Conservation (phyloP, 2,113 vertebrate species). For the Sarotherodon lohbergeri region DNA sequence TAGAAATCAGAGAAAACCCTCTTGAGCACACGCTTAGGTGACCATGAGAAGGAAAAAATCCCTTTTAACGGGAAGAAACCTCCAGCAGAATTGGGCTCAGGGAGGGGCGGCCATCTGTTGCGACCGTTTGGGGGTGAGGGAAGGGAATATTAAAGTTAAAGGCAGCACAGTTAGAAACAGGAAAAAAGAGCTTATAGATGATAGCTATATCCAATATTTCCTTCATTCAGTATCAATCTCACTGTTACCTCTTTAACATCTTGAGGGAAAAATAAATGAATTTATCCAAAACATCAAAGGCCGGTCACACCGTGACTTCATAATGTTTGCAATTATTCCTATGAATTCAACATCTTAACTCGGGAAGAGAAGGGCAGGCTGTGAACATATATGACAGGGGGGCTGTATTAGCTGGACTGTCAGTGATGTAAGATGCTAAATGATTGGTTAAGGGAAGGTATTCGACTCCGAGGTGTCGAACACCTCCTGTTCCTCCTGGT, state of each 20-base stretch:
- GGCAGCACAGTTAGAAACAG: neutral
- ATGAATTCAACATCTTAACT: neutral
- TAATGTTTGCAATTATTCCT: neutral
- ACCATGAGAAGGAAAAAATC: neutral
- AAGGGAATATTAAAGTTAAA: neutral
- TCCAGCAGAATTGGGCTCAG: neutral
- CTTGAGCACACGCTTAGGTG: neutral
- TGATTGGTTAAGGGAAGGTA: neutral
- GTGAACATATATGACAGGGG: neutral
- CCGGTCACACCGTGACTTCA: neutral
- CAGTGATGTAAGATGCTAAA: neutral
- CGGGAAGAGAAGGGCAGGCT: neutral
- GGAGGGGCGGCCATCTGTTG: neutral
- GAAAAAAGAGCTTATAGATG: neutral
- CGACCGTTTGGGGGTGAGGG: neutral
- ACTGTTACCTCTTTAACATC: neutral
- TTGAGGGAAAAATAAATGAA: neutral
- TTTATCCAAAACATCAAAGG: neutral
- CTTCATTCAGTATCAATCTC: neutral
- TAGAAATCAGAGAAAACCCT: neutral
- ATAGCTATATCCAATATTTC: neutral
- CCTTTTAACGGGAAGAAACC: neutral
- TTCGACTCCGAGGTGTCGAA: neutral
- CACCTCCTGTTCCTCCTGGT: neutral
- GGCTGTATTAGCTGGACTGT: neutral